Evolutionary conservation across 2,797 vertebrate genomes (phyloP), one percentile per base, ranked within the genome.

Genomic region (Pipistrellus pygmaeus): DNA sequence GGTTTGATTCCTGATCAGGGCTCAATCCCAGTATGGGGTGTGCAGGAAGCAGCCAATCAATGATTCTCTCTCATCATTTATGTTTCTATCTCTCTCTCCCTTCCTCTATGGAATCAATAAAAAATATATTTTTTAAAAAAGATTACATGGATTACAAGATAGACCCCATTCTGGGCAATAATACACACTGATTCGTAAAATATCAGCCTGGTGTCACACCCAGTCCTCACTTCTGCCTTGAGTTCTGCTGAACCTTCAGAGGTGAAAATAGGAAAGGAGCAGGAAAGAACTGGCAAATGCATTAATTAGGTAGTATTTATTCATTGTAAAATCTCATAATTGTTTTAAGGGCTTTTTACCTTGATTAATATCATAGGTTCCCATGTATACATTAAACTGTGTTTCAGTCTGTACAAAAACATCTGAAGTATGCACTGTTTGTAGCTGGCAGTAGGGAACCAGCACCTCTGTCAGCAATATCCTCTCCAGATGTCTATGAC

Each of bases 271-370:
- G 57, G 57, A 60, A 60, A 27, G 89, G 23, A 72, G 27, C 41
- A 83, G 32, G 57, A 80, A 64, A 76, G 75, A 77, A 71, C 51
- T 48, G 27, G 83, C 32, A 89, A 91, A 85, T 21, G 17, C 53
- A 85, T 86, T 88, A 20, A 80, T 85, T 76, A 86, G 69, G 20
- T 85, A 62, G 25, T 76, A 80, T 94, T 85, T 90, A 90, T 80
- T 95, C 68, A 83, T 46, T 57, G 3, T 69, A 83, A 77, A 94
- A 48, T 64, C 75, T 82, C 53, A 25, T 69, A 69, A 89, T 96
- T 81, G 32, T 90, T 95, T 60, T 18, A 85, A 68, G 25, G 62
- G 81, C 25, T 85, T 80, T 96, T 86, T 80, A 81, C 73, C 62
- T 88, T 77, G 41, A 85, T 82, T 76, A 85, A 76, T 64, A 77